Evolutionary conservation across 92 coral and sea anemone species (phyloP).

Genomic region (Desmophyllum pertusum): DNA sequence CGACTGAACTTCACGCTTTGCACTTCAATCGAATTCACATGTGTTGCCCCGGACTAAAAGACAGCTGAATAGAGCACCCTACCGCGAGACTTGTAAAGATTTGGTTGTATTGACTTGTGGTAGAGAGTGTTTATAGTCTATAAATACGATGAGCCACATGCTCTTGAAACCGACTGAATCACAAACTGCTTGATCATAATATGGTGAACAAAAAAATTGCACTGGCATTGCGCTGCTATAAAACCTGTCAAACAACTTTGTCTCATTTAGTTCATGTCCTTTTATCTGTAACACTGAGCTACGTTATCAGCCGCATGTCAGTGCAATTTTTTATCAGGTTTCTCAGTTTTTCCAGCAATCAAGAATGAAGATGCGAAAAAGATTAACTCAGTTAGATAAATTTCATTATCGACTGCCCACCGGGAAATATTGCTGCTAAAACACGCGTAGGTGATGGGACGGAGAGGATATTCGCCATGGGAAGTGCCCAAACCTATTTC

Average conservation of each 20-base stretch:
- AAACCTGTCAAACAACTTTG: neutral
- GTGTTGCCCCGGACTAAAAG: neutral
- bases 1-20: neutral
- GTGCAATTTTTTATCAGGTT: no score
- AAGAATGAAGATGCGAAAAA: constrained; percentile 5
- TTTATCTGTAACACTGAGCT: neutral
- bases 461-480: constrained; percentile 19
- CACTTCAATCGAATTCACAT: constrained; percentile 8
- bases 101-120: neutral
- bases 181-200: neutral
- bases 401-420: constrained; percentile 16
- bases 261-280: neutral
- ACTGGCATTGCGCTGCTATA: neutral
- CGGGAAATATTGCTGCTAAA: constrained; percentile 30
- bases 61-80: constrained; percentile 35
- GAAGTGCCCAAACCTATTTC: constrained; percentile 26
- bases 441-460: constrained; percentile 9
- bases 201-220: neutral
- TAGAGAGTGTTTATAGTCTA: constrained; percentile 12
- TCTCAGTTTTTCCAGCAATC: neutral
- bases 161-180: neutral
- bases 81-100: neutral
- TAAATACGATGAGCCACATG: neutral
- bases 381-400: constrained; percentile 33
- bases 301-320: neutral